Base-by-base conservation (phyloP, 2,797 vertebrate species). In the Petrocephalus sullivani region DNA sequence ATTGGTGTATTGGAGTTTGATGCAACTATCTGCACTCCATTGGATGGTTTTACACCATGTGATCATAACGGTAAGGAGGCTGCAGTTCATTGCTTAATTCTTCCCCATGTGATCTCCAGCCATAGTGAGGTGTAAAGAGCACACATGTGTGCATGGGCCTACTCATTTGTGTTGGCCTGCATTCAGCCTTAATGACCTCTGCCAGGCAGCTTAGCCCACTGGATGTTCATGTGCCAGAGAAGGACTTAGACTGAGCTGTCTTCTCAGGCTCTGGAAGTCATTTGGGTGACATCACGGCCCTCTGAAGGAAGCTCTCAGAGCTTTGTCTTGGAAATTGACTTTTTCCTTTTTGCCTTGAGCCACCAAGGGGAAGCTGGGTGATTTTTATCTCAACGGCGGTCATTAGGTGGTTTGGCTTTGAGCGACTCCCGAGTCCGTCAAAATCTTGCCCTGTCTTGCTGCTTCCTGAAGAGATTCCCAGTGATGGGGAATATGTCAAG, bases 1-100 rank as follows among this genome's bases (percentile, higher is more conserved):
- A 96, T 95, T 95, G 95, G 96, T 95, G 94, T 93, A 88, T 92
- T 89, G 91, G 93, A 93, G 93, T 95, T 94, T 91, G 91, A 87
- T 94, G 94, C 94, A 93, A 95, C 95, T 95, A 95, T 94, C 94
- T 94, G 92, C 92, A 93, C 90, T 93, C 93, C 93, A 92, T 91
- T 90, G 5, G 61, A 91, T 91, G 92, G 96, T 96, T 95, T 96
- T 94, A 95, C 8, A 19, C 75, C 41, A 81, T 81, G 33, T 81
- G 37, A 41, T 10, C 3, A 89, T 92, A 89, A 86, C 88, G 84
- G 84, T 54, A 19, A 14, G 41, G 9, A 23, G 90, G 61, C 23
- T 28, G 23, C 61, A 33, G 19, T 7, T 94, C 89, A 92, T 94
- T 89, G 93, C 92, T 95, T 94, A 93, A 93, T 92, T 33, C 88